phyloP scores from a whole-genome alignment of 2,113 vertebrate species.

The Butorides virescens region DNA sequence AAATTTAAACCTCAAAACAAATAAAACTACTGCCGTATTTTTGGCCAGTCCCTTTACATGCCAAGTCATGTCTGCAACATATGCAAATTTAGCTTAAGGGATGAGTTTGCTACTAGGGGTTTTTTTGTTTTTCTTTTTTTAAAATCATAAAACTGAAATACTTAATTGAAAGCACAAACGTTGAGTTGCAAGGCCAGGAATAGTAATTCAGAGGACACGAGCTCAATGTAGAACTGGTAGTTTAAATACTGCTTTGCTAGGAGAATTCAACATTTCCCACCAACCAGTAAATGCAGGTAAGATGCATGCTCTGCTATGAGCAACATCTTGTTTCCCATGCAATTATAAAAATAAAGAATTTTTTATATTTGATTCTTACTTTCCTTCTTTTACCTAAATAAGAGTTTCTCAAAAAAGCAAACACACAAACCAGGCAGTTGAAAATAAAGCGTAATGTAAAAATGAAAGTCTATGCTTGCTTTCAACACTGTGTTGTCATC shows the following conservation, averaged over 20 bases:
- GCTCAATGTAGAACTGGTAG: not conserved
- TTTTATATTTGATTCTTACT: not conserved
- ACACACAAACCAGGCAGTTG: not conserved
- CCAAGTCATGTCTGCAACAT: slow-evolving; percentile 5
- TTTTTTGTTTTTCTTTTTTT: not conserved
- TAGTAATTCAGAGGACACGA: not conserved
- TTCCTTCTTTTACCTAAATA: not conserved
- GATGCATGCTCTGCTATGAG: not conserved
- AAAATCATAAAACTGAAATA: not conserved
- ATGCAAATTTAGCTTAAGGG: not conserved
- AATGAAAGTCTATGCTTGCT: not conserved
- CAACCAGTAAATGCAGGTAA: not conserved
- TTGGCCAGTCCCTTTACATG: not conserved
- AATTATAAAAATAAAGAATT: not conserved
- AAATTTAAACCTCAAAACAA: slow-evolving; percentile 46
- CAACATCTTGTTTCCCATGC: not conserved
- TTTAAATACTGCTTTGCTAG: not conserved
- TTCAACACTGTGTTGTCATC: not conserved
- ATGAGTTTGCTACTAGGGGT: not conserved
- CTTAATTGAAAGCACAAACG: not conserved
- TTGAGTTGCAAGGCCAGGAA: not conserved
- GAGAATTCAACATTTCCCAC: not conserved
- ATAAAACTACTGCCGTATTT: not conserved
- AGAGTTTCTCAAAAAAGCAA: not conserved
- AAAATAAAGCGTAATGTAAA: not conserved